Percentiles rank a stretch among this genome's conserved stretches.
Conservation (phyloP, 2,797 vertebrate genomes). For the Xerus rutilus region DNA sequence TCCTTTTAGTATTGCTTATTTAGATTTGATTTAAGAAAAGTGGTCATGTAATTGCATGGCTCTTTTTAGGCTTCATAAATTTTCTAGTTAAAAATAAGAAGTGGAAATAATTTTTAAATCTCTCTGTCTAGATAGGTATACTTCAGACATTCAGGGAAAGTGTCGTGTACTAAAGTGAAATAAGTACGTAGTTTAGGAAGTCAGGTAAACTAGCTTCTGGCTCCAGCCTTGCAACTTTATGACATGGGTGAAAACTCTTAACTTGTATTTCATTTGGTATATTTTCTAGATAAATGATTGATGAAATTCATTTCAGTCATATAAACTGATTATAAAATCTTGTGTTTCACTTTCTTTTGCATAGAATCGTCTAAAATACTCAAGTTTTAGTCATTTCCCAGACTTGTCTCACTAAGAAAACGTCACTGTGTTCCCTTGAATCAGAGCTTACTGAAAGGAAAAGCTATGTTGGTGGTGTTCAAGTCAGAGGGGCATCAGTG, state of each 20-base stretch:
- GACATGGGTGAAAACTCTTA: slow-evolving; percentile 9
- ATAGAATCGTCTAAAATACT: slow-evolving; percentile 38
- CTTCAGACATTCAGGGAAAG: slow-evolving; percentile 26
- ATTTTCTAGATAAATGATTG: not conserved
- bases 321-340: slow-evolving; percentile 30
- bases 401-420: slow-evolving; percentile 36
- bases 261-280: not conserved
- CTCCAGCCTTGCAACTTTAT: not conserved
- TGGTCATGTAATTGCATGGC: not conserved
- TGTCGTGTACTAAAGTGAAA: slow-evolving; percentile 20
- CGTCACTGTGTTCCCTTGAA: not conserved
- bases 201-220: not conserved
- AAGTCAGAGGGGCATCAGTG: not conserved
- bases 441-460: not conserved
- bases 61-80: slow-evolving; percentile 42
- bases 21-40: slow-evolving; percentile 57
- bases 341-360: not conserved
- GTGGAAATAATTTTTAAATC: not conserved
- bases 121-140: not conserved
- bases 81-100: slow-evolving; percentile 61
- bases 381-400: slow-evolving; percentile 37
- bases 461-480: not conserved
- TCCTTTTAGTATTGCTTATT: slow-evolving; percentile 57
- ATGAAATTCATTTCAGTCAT: slow-evolving; percentile 42
- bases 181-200: slow-evolving; percentile 25